phyloP scores from a whole-genome alignment of 1,140 invertebrate species.

The Drosophila sproati region DNA sequence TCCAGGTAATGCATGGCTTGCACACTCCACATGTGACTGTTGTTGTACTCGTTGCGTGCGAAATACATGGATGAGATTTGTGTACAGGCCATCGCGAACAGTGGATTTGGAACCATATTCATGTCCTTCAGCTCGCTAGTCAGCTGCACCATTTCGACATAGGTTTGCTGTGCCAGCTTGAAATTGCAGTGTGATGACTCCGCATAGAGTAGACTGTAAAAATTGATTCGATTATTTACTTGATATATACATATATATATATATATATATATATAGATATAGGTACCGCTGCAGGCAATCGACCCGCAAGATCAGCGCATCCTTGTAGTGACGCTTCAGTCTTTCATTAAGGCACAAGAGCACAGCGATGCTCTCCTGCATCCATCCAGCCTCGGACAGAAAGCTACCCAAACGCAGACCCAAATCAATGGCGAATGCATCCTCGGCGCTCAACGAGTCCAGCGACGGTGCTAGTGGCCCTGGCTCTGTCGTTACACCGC shows the following conservation, averaged over 20 bases:
- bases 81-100: constrained; percentile 89
- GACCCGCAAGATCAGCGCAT: constrained; percentile 86
- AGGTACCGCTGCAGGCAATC: constrained; percentile 90
- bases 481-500: not conserved
- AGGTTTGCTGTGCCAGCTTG: constrained; percentile 84
- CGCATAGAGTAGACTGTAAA: constrained; percentile 91
- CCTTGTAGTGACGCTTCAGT: constrained; percentile 86
- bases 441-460: constrained; percentile 17
- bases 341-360: constrained; percentile 87
- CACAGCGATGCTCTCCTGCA: constrained; percentile 89
- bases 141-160: constrained; percentile 50
- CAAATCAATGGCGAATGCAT: constrained; percentile 85
- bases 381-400: constrained; percentile 94
- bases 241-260: not conserved
- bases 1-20: constrained; percentile 89
- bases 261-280: not conserved
- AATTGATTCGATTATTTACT: not conserved
- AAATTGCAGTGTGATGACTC: constrained; percentile 92
- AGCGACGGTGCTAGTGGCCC: not conserved
- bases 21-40: constrained; percentile 90
- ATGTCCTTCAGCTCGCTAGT: constrained; percentile 31
- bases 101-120: constrained; percentile 65
- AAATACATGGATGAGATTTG: constrained; percentile 93
- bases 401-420: constrained; percentile 90
- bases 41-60: constrained; percentile 92